Evolutionary conservation across 2,113 vertebrate species (phyloP), one percentile per base, ranked within the genome.

Genomic region (Jaculus jaculus): DNA sequence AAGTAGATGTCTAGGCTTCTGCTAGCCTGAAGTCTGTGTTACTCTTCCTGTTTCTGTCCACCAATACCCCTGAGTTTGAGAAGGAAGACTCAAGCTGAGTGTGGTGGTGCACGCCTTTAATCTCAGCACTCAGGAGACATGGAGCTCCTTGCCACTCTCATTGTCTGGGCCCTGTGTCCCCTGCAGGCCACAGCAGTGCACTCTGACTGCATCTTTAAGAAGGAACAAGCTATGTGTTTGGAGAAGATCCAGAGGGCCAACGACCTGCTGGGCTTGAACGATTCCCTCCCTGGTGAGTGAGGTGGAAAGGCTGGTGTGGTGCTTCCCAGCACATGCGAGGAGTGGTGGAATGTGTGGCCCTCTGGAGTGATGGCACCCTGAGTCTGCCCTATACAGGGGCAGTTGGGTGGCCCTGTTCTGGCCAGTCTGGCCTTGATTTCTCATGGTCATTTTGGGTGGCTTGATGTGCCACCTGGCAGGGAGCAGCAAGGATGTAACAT

Each of bases 131-230:
- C n/a, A n/a, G n/a, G n/a, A n/a, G 24, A 1, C 4, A 0, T 34
- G 42, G 68, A 1, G 5, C 24, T 20, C 77, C 13, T 4, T 58
- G 17, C 23, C 9, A 5, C 9, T 58, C 39, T 39, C 12, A 8
- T 60, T 4, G 0, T 2, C 12, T 30, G 10, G 32, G 66, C 34
- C 15, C 0, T 42, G 12, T 96, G 68, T 11, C 54, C 1, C 28
- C 89, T 72, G 12, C 92, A 98, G 98, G 96, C 92, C 24, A 15
- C 95, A 3, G 24, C 98, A 42, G 98, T 98, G 37, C 98, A 98
- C 83, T 98, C 98, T 0, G 98, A 98, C 95, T 98, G 98, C 94
- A 97, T 98, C 83, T 98, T 98, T 84, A 98, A 97, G 96, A 98
- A 98, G 93, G 98, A 98, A 72, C 98, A 98, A 71, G 98, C 98